These are phyloP conservation scores for Microtus obscurus DNA, from an alignment of 2,797 vertebrate species.

Conservation along the genomic window DNA sequence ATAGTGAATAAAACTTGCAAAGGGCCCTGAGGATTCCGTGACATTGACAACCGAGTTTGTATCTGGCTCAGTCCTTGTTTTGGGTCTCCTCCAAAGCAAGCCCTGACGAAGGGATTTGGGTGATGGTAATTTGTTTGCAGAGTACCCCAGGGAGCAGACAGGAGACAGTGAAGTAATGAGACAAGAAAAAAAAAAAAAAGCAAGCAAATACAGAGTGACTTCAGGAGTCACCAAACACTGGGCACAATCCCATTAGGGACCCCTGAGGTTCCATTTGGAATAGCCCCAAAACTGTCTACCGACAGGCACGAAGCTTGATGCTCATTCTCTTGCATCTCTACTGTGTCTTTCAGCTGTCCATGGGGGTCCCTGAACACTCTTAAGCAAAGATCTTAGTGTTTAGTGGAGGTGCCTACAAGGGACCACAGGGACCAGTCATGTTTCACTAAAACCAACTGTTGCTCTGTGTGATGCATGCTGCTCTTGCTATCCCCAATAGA, in stretches of 20 bases:
- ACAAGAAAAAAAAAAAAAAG: conserved; percentile 1
- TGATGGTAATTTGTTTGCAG: background rate
- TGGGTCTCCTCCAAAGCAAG: conserved; percentile 37
- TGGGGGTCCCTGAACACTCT: background rate
- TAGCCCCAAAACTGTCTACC: background rate
- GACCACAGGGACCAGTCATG: background rate
- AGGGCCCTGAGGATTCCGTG: background rate
- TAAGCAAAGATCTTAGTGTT: background rate
- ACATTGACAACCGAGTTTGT: conserved; percentile 23
- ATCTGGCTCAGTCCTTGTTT: conserved; percentile 7
- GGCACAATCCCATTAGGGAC: background rate
- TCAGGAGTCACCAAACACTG: background rate
- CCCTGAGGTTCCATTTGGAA: background rate
- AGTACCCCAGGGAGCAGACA: background rate
- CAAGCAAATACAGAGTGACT: background rate
- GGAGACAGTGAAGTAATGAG: background rate
- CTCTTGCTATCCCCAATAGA: background rate
- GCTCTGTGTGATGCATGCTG: background rate
- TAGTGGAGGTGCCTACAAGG: background rate
- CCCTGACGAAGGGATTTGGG: background rate
- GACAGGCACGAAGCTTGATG: background rate
- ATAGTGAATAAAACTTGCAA: conserved; percentile 5
- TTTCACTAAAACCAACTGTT: background rate
- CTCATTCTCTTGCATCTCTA: background rate
- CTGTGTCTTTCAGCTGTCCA: background rate